Conservation (phyloP, 2,888 invertebrate genomes). For the Microctonus aethiopoides region DNA sequence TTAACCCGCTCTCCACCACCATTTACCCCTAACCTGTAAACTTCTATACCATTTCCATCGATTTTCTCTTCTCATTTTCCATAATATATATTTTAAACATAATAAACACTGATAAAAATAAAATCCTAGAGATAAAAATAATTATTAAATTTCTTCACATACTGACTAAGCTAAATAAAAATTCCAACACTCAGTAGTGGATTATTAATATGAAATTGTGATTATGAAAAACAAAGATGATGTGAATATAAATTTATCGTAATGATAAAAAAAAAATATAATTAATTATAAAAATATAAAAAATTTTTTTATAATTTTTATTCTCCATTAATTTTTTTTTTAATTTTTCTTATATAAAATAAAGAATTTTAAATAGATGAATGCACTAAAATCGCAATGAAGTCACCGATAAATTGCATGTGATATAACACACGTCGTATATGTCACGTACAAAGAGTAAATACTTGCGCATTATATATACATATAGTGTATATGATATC, state of each 20-base stretch:
- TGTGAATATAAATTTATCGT: no score
- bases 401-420: slow-evolving; percentile 24
- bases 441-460: slow-evolving; percentile 17
- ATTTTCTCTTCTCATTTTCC: background rate
- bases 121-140: background rate
- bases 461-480: background rate
- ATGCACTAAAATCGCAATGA: background rate
- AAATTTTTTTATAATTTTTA: background rate
- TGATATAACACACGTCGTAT: slow-evolving; percentile 22
- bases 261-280: no score
- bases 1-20: background rate
- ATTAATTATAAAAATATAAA: background rate
- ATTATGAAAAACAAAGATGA: background rate
- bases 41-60: background rate
- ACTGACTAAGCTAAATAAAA: background rate
- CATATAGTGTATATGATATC: background rate
- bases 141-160: background rate
- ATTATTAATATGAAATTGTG: background rate
- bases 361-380: slow-evolving; percentile 2
- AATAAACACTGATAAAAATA: no score
- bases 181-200: background rate
- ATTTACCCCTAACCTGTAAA: background rate
- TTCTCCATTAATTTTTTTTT: background rate
- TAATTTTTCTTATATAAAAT: background rate
- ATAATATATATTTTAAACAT: background rate